Evolutionary conservation across 2,888 invertebrate genomes (phyloP).

Genomic region (Agelastica alni): DNA sequence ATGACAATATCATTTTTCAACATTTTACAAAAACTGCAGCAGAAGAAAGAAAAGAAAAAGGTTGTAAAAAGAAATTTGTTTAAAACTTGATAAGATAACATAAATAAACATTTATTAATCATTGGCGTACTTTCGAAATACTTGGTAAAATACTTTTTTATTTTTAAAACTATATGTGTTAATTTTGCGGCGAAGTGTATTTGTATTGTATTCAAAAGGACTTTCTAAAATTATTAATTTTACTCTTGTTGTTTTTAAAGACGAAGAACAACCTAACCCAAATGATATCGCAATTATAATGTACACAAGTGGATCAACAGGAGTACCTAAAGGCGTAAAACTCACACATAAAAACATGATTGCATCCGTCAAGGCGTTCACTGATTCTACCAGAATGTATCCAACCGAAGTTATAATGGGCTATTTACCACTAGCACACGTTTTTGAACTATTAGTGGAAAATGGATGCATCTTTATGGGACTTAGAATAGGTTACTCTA

Average conservation of each 20-base stretch:
- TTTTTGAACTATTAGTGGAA: conserved; percentile 37
- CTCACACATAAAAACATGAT: conserved; percentile 80
- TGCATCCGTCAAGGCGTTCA: conserved; percentile 75
- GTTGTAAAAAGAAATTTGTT: too few relatives aligned
- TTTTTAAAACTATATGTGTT: too few relatives aligned
- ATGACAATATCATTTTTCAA: too few relatives aligned
- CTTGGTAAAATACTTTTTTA: too few relatives aligned
- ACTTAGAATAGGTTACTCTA: conserved; percentile 36
- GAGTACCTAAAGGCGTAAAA: conserved; percentile 86
- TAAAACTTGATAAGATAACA: too few relatives aligned
- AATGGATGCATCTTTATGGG: conserved; percentile 33
- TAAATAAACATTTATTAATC: too few relatives aligned
- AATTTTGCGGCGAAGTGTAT: too few relatives aligned
- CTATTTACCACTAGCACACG: conserved; percentile 36
- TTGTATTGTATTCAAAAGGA: too few relatives aligned
- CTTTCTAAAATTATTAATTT: too few relatives aligned
- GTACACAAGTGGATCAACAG: conserved; percentile 98
- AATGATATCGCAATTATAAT: conserved; percentile 91
- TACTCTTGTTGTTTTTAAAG: conserved; percentile 56
- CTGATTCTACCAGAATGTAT: conserved; percentile 44
- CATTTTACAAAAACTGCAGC: too few relatives aligned
- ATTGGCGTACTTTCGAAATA: too few relatives aligned
- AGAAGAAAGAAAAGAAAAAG: too few relatives aligned
- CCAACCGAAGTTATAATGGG: conserved; percentile 31
- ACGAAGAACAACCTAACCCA: conserved; percentile 64